Percentiles rank a stretch among this genome's conserved stretches.
Conservation (phyloP, 2,888 invertebrate genomes). For the Agriopis marginaria region DNA sequence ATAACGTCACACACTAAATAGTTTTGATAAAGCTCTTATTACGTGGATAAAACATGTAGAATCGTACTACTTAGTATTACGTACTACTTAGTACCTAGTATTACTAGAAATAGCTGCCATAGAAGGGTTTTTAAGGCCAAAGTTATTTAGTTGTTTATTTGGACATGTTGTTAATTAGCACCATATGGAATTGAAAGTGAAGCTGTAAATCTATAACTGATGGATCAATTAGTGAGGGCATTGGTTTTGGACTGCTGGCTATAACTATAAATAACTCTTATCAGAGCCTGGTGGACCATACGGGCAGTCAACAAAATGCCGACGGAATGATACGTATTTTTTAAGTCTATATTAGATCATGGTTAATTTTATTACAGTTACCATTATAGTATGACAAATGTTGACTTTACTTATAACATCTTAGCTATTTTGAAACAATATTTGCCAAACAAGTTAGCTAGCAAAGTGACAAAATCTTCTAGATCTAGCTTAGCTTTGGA, state of each 20-base stretch:
- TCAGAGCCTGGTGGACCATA: constrained; percentile 66
- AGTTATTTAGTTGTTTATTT: not conserved
- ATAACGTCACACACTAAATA: constrained; percentile 27
- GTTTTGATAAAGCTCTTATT: constrained; percentile 16
- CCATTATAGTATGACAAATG: not conserved
- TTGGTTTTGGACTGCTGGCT: constrained; percentile 59
- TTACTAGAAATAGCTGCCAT: not conserved
- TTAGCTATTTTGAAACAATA: too few relatives aligned
- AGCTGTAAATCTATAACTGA: constrained; percentile 40
- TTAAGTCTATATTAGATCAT: constrained; percentile 17
- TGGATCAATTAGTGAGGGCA: constrained; percentile 55
- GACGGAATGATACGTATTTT: constrained; percentile 31
- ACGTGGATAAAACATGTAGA: not conserved
- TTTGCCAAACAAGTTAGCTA: not conserved
- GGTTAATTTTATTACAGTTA: constrained; percentile 7
- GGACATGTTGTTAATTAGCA: constrained; percentile 29
- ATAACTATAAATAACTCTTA: constrained; percentile 74
- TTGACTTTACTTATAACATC: not conserved
- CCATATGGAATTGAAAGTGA: constrained; percentile 47
- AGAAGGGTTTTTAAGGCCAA: not conserved
- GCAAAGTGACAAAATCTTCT: not conserved
- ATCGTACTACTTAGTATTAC: not conserved
- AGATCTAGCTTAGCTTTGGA: not conserved
- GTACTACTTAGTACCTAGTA: not conserved
- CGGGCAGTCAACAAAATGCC: constrained; percentile 55